Base-by-base conservation (phyloP, 2,797 vertebrate species). In the Gila robusta region DNA sequence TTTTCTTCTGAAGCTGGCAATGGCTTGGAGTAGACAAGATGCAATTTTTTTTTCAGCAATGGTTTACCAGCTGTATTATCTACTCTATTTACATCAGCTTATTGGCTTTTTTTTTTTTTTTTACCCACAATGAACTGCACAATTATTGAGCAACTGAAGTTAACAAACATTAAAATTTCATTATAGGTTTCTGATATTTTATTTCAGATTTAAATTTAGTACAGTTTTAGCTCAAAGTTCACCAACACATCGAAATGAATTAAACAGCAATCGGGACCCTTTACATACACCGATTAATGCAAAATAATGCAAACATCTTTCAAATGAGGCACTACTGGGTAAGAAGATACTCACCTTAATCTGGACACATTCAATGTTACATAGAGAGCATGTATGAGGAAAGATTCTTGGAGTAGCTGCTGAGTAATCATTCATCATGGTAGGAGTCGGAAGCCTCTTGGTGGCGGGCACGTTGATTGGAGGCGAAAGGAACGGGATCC, bases 321-420 rank as follows among this genome's bases (percentile, higher is more conserved):
- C 56, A 88, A 88, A 82, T 72, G 5, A 88, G 84, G 71, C 89
- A 69, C 81, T 82, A 86, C 83, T 82, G 76, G 83, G 84, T 73
- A 69, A 56, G 94, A 92, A 95, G 93, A 91, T 93, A 98, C 98
- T 99, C 96, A 99, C 98, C 98, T 98, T 96, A 91, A 98, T 95
- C 91, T 94, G 93, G 94, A 91, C 91, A 96, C 97, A 98, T 93
- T 97, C 96, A 97, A 96, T 89, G 95, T 95, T 96, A 97, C 98
- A 99, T 89, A 99, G 97, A 96, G 96, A 97, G 96, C 98, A 99
- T 93, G 97, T 96, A 96, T 99, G 98, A 72, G 98, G 98, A 95
- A 99, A 98, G 94, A 96, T 94, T 95, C 95, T 96, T 14, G 98
- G 98, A 47, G 97, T 95, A 0, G 96, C 92, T 1, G 97, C 97